A percentile compares a stretch with the other conserved stretches of the same genome.
Conservation (phyloP, 2,113 vertebrate genomes). For the Daubentonia madagascariensis region DNA sequence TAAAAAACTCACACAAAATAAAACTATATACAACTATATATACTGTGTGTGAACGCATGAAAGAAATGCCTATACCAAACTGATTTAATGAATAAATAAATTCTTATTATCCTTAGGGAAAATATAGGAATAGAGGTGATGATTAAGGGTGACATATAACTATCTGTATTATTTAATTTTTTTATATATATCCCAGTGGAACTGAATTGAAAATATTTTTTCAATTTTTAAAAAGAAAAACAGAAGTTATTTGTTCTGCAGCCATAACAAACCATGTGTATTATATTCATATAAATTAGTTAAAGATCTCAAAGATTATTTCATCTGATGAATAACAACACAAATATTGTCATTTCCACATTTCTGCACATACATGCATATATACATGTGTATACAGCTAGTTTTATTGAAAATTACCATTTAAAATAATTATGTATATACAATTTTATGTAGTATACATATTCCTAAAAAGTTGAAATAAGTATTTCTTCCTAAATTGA, state of each 20-base stretch:
- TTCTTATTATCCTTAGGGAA: not conserved
- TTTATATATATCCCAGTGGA: not conserved
- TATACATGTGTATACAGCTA: not conserved
- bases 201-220: not conserved
- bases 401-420: not conserved
- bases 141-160: not conserved
- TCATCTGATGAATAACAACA: not conserved
- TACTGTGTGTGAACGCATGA: not conserved
- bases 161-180: not conserved
- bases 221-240: not conserved
- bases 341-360: not conserved
- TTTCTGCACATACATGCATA: not conserved
- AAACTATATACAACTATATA: not conserved
- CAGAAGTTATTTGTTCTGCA: not conserved
- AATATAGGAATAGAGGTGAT: not conserved
- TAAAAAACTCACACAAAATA: not conserved
- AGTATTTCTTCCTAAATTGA: not conserved
- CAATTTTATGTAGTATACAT: conserved; percentile 30
- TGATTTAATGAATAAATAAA: not conserved
- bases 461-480: conserved; percentile 29
- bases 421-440: not conserved
- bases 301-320: not conserved
- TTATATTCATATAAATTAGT: not conserved
- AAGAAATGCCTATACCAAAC: not conserved
- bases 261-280: not conserved